Percentiles rank a stretch among this genome's conserved stretches.
Conservation (phyloP, 2,888 invertebrate genomes). For the Poecilus cupreus region DNA sequence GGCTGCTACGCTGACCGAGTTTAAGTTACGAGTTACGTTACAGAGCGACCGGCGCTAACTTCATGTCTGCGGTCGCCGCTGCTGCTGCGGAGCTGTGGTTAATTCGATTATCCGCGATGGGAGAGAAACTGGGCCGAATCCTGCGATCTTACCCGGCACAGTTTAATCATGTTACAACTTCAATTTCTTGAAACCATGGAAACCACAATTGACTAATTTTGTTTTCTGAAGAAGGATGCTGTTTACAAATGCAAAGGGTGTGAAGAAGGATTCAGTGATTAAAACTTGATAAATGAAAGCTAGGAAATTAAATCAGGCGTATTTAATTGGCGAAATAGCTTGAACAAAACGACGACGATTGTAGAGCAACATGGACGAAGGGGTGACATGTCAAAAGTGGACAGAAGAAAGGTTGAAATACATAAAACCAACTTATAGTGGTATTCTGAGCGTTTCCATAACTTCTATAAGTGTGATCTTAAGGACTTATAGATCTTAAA, state of each 20-base stretch:
- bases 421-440: too few species aligned
- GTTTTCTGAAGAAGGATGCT: neutral
- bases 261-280: too few species aligned
- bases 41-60: neutral
- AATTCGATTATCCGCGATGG: slow-evolving; percentile 24
- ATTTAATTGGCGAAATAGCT: neutral
- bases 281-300: neutral
- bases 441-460: too few species aligned
- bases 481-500: too few species aligned
- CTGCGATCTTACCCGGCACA: neutral
- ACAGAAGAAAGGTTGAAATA: too few species aligned
- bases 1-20: neutral
- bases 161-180: slow-evolving; percentile 43
- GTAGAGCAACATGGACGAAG: too few species aligned
- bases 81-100: neutral
- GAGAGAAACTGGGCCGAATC: slow-evolving; percentile 13
- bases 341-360: too few species aligned
- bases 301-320: neutral
- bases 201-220: slow-evolving; percentile 45
- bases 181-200: slow-evolving; percentile 48
- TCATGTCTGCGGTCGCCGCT: neutral
- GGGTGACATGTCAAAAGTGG: too few species aligned
- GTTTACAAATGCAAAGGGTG: too few species aligned
- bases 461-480: too few species aligned
- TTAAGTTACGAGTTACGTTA: neutral